Base-by-base conservation (phyloP, 2,888 invertebrate genomes). In the Meta bourneti region DNA sequence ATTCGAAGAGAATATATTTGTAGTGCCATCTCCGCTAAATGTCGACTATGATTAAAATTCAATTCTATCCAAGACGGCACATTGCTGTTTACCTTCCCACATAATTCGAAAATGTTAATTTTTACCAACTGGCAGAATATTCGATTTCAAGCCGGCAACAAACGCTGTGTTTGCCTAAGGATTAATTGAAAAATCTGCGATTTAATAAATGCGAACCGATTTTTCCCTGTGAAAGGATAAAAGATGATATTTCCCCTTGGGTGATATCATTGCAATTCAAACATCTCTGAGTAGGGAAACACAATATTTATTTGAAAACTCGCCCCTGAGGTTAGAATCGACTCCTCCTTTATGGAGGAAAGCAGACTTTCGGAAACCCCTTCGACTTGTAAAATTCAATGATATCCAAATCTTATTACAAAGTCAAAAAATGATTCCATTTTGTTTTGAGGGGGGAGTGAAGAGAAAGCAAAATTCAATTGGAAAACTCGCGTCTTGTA, bases 391-490 rank as follows among this genome's bases (percentile, higher is more conserved):
- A 81, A 81, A 81, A 81, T 81, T 81, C 80, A 81, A 81, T 81
- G 80, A 69, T 80, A 80, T 69, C 80, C 80, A 81, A 81, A 81
- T 81, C 69, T 81, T 61, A 69, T 69, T 69, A 81, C 69, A 69
- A 69, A 81, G 80, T 81, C 69, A 81, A 81, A 81, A 61, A 81
- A 81, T 81, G 80, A 81, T 81, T 81, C 80, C 69, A 69, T 81
- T 81, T 81, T 78, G 61, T 48, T 69, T 69, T 54, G 61, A 61
- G 61, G 20, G 34, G 9, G 54, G 19, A 81, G 69, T 8, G 48
- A 7, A 8, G 7, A 54, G 20, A 79, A 81, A 81, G 34, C 54
- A 69, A 81, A 69, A 81, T 61, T 69, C 20, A 20, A 34, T 79
- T 52, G 79, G 79, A 51, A 48, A 75, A 69, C 54, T 61, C 70